Percentiles rank a stretch among this genome's conserved stretches.
Conservation (phyloP, 2,888 invertebrate species). For the Terebella lapidaria region DNA sequence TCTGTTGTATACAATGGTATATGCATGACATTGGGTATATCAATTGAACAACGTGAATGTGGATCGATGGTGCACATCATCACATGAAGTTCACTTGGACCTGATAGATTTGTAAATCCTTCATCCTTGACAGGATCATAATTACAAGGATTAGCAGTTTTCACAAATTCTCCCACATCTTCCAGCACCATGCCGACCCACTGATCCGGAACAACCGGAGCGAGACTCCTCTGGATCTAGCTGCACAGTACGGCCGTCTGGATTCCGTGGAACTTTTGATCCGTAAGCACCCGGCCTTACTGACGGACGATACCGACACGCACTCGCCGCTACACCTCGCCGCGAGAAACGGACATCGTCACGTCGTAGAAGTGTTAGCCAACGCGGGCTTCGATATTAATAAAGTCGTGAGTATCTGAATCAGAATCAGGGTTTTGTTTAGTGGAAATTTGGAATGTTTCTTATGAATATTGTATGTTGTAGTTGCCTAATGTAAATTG, state of each 20-base stretch:
- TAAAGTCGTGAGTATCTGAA: slow-evolving; percentile 39
- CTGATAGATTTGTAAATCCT: too few relatives aligned
- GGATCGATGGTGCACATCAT: too few relatives aligned
- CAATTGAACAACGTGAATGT: too few relatives aligned
- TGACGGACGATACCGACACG: slow-evolving; percentile 64
- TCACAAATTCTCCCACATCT: too few relatives aligned
- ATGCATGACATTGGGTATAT: too few relatives aligned
- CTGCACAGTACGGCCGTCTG: slow-evolving; percentile 67
- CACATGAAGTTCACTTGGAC: too few relatives aligned
- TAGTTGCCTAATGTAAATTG: neutral
- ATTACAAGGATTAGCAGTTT: too few relatives aligned
- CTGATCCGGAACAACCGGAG: slow-evolving; percentile 12
- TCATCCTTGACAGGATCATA: too few relatives aligned
- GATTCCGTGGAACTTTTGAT: slow-evolving; percentile 85
- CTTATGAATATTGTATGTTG: neutral
- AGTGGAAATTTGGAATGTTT: too few relatives aligned
- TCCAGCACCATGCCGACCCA: slow-evolving; percentile 77
- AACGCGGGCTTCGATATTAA: slow-evolving; percentile 84
- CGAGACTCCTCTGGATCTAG: slow-evolving; percentile 91
- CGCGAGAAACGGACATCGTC: slow-evolving; percentile 72
- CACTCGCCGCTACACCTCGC: slow-evolving; percentile 90
- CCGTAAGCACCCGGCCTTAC: slow-evolving; percentile 70
- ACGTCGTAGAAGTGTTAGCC: slow-evolving; percentile 75
- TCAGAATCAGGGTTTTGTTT: too few relatives aligned
- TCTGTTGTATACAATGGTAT: too few relatives aligned